A percentile compares a stretch with the other conserved stretches of the same genome.
These are phyloP conservation scores for Amphipyra tragopoginis DNA, from an alignment of 2,888 invertebrate genomes.

Conservation along the genomic window DNA sequence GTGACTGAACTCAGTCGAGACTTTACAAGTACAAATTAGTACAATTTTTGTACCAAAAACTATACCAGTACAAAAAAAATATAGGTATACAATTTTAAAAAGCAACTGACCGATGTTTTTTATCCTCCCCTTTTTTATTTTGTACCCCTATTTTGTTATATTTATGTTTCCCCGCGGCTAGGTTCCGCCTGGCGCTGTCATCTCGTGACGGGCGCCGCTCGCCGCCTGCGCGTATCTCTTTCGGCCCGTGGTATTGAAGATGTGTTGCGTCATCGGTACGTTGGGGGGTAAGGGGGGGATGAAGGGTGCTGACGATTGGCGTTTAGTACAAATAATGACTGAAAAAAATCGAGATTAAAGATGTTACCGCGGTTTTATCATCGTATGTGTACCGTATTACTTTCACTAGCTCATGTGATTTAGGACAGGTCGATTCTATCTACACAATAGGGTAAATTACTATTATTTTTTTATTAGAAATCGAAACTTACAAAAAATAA, in stretches of 20 bases:
- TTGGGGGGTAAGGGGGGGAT: conserved; percentile 29
- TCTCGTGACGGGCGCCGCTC: conserved; percentile 76
- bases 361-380: too few relatives aligned
- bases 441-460: too few relatives aligned
- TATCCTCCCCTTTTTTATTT: conserved; percentile 24
- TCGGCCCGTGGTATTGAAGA: conserved; percentile 88
- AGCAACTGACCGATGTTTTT: conserved; percentile 21
- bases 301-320: conserved; percentile 38
- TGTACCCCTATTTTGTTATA: conserved; percentile 53
- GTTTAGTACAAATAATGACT: too few relatives aligned
- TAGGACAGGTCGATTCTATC: too few relatives aligned
- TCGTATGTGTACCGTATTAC: neutral
- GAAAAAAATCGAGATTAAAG: too few relatives aligned
- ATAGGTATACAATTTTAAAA: too few relatives aligned
- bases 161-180: conserved; percentile 64
- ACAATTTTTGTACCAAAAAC: neutral
- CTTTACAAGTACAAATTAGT: neutral
- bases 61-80: neutral
- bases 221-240: conserved; percentile 87
- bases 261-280: conserved; percentile 64
- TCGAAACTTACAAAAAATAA: too few relatives aligned
- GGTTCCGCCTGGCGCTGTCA: conserved; percentile 84
- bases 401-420: neutral
- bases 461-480: too few relatives aligned
- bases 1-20: neutral